Evolutionary conservation across 2,113 vertebrate genomes (phyloP), one percentile per base, ranked within the genome.

Genomic region (Pangasianodon gigas): DNA sequence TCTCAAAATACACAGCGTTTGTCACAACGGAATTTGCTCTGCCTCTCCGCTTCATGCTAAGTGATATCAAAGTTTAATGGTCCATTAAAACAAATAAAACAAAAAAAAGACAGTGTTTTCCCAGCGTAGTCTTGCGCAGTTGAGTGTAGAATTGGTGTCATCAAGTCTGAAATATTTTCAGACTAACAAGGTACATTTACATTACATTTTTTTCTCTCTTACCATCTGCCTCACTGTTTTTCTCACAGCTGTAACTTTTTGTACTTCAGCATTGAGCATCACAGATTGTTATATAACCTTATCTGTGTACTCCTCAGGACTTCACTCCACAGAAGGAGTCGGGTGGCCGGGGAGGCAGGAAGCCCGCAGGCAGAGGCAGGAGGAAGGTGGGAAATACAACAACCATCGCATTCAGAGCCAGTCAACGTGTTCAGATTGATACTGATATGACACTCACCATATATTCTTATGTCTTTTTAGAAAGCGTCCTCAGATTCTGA

Each of bases 301-400:
- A 44, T 32, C 48, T 41, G 86, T 89, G 29, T 87, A 69, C 77
- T 8, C 75, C 62, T 87, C 82, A 99, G 98, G 98, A 99, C 91
- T 99, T 99, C 92, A 98, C 97, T 82, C 98, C 97, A 0, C 97
- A 98, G 92, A 99, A 98, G 95, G 99, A 98, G 93, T 65, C 96
- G 0, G 94, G 89, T 21, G 94, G 94, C 92, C 96, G 93, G 94
- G 95, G 87, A 85, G 97, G 96, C 26, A 2, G 96, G 95, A 93
- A 97, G 94, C 92, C 96, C 94, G 96, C 96, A 94, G 94, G 94
- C 90, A 94, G 94, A 90, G 93, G 93, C 52, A 95, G 94, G 91
- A 94, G 94, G 90, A 96, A 95, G 94, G 96, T 96, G 48, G 93
- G 77, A 4, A 60, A 58, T 58, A 52, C 0, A 41, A 44, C 44